Conservation (phyloP, 2,888 invertebrate genomes). For the Eurois occulta region DNA sequence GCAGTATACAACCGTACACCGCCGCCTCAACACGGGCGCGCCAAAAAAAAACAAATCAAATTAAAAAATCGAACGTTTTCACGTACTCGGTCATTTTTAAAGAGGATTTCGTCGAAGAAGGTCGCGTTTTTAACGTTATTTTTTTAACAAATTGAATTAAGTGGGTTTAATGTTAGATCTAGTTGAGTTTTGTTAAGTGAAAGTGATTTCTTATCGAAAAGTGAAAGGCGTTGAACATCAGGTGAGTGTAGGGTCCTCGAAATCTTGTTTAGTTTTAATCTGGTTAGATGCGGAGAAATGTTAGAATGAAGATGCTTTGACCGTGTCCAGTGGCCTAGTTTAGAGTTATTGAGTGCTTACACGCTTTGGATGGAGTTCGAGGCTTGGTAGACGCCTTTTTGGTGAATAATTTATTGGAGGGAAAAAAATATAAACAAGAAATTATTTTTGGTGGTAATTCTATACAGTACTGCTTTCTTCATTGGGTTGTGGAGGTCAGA, state of each 20-base stretch:
- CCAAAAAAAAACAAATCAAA: conserved; percentile 62
- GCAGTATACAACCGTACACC: conserved; percentile 79
- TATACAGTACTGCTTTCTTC: too few species aligned
- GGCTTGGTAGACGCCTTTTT: conserved; percentile 8
- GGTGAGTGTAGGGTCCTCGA: conserved; percentile 79
- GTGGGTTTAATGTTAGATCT: conserved; percentile 62
- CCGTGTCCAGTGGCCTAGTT: conserved; percentile 72
- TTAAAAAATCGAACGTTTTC: conserved; percentile 63
- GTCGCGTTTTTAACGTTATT: conserved; percentile 51
- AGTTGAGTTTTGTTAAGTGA: conserved; percentile 77
- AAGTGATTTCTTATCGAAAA: conserved; percentile 84
- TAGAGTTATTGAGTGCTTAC: conserved; percentile 37
- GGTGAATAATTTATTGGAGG: neutral
- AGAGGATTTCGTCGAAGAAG: conserved; percentile 59
- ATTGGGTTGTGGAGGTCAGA: too few species aligned
- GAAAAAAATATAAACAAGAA: conserved; percentile 21
- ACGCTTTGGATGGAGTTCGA: conserved; percentile 26
- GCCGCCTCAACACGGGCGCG: conserved; percentile 70
- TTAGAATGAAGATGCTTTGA: conserved; percentile 73
- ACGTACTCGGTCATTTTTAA: conserved; percentile 65
- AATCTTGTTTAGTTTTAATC: conserved; percentile 77
- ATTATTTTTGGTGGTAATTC: neutral
- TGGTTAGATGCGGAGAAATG: conserved; percentile 70
- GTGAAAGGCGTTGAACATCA: conserved; percentile 82
- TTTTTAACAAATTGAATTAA: conserved; percentile 53